These are phyloP conservation scores for Myripristis jacobus DNA, from an alignment of 2,797 vertebrate genomes.

Conservation along the genomic window DNA sequence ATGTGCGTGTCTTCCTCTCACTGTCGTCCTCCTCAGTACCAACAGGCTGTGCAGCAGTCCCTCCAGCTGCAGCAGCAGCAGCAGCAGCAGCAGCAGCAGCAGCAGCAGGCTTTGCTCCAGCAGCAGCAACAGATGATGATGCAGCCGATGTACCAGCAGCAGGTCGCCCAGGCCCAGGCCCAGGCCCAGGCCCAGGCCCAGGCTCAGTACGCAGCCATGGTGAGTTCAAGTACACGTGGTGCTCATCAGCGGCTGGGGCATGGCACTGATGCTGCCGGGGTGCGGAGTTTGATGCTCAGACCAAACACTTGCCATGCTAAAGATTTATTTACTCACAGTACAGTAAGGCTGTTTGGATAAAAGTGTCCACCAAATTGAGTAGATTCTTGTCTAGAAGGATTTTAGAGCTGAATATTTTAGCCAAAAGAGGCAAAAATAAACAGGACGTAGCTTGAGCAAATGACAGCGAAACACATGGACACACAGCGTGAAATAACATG, in stretches of 20 bases:
- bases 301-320: not conserved
- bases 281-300: not conserved
- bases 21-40: constrained; percentile 64
- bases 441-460: constrained; percentile 67
- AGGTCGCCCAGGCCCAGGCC: constrained; percentile 86
- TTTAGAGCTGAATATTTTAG: no score
- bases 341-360: not conserved
- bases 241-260: not conserved
- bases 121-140: constrained; percentile 86
- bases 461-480: constrained; percentile 73
- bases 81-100: constrained; percentile 82
- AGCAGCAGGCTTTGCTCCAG: constrained; percentile 76
- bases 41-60: constrained; percentile 79
- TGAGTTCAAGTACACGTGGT: constrained; percentile 71
- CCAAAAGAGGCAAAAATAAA: constrained; percentile 35
- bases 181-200: no score
- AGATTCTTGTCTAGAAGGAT: constrained; percentile 19
- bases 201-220: constrained; percentile 90
- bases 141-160: constrained; percentile 88
- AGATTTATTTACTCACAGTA: not conserved
- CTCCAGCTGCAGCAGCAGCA: constrained; percentile 80
- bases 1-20: not conserved
- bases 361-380: constrained; percentile 5
- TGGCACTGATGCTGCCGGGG: not conserved
- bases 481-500: constrained; percentile 65